phyloP scores from a whole-genome alignment of 2,113 vertebrate species.

The Urocynchramus pylzowi region DNA sequence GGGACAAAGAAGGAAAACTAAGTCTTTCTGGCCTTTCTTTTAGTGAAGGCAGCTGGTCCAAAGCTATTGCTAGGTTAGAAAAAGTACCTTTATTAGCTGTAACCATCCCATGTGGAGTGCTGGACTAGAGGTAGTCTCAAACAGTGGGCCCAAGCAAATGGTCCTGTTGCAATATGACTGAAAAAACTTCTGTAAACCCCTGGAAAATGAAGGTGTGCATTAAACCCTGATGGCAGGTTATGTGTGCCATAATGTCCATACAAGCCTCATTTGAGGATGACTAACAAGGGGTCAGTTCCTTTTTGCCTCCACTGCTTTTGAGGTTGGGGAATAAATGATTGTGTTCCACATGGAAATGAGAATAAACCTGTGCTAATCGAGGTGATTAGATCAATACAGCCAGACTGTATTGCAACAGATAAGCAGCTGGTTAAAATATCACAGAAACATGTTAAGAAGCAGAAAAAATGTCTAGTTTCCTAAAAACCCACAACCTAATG shows the following conservation, averaged over 20 bases:
- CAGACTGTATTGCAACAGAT: not conserved
- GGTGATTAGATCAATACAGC: not conserved
- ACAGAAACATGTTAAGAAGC: not conserved
- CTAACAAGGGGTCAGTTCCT: not conserved
- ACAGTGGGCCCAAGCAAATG: not conserved
- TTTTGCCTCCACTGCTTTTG: not conserved
- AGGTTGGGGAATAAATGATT: not conserved
- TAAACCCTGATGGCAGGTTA: not conserved
- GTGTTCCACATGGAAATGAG: not conserved
- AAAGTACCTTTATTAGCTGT: not conserved
- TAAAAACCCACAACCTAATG: not conserved
- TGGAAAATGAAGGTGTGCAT: not conserved
- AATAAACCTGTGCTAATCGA: not conserved
- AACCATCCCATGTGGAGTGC: not conserved
- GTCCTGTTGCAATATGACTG: not conserved
- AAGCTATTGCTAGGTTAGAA: not conserved
- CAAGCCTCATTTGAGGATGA: not conserved
- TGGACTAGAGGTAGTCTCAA: not conserved
- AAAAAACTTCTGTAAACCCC: not conserved
- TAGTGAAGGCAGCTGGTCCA: not conserved
- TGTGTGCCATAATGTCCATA: not conserved
- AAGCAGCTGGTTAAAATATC: not conserved
- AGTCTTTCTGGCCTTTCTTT: not conserved
- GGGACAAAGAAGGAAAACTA: not conserved
- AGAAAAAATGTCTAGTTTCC: not conserved